Conservation (phyloP, 2,888 invertebrate species). For the Eustalomyia histrio region DNA sequence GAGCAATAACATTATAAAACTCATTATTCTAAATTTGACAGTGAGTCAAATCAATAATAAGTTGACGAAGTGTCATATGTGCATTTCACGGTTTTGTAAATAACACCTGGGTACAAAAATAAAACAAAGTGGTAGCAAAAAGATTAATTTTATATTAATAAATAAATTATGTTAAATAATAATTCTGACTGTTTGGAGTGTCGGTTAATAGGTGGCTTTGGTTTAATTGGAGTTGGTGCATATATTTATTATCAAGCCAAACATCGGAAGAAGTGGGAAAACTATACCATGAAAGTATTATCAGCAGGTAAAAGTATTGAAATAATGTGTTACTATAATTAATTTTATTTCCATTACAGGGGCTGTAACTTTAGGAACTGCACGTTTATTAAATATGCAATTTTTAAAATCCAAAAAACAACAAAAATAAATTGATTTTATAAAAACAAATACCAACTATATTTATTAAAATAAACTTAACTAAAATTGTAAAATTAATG, state of each 20-base stretch:
- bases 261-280: conserved; percentile 77
- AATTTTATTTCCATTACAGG: conserved; percentile 75
- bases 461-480: conserved; percentile 32
- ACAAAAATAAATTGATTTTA: neutral
- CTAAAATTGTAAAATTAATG: conserved; percentile 14
- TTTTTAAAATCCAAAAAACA: conserved; percentile 69
- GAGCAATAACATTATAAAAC: too few relatives aligned
- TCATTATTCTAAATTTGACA: too few relatives aligned
- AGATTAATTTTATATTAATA: neutral
- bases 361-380: conserved; percentile 82
- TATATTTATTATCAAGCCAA: conserved; percentile 82
- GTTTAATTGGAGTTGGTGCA: conserved; percentile 83
- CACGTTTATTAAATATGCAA: conserved; percentile 81
- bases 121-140: neutral
- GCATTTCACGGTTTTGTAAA: too few relatives aligned
- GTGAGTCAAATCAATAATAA: too few relatives aligned
- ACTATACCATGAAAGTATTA: conserved; percentile 70
- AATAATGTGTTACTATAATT: neutral
- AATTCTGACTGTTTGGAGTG: conserved; percentile 82
- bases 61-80: too few relatives aligned
- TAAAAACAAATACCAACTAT: conserved; percentile 1
- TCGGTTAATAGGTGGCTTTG: conserved; percentile 82
- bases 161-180: conserved; percentile 19
- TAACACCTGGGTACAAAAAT: too few relatives aligned
- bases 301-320: conserved; percentile 69